Percentiles rank a stretch among this genome's conserved stretches.
Conservation (phyloP, 2,113 vertebrate species). For the Pica pica region DNA sequence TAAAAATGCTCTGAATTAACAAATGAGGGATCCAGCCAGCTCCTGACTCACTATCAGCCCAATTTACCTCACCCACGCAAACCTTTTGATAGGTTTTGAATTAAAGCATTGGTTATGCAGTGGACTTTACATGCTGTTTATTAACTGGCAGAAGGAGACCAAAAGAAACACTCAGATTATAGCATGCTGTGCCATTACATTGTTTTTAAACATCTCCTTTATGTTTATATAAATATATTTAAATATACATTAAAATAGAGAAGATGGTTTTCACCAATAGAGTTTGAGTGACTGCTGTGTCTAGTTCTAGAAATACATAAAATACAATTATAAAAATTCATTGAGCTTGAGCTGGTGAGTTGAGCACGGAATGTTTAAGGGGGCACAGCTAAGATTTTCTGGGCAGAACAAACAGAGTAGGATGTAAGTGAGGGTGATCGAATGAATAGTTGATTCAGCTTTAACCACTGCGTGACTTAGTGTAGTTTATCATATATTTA, state of each 20-base stretch:
- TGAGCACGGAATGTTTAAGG: not conserved
- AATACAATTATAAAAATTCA: not conserved
- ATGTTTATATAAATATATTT: conserved; percentile 36
- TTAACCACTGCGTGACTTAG: conserved; percentile 29
- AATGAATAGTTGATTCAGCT: conserved; percentile 39
- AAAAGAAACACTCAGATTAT: conserved; percentile 15
- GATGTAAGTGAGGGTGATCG: not conserved
- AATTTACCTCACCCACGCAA: conserved; percentile 44
- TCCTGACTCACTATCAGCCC: conserved; percentile 45
- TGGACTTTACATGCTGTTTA: conserved; percentile 37
- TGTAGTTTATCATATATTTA: conserved; percentile 4
- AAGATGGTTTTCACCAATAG: not conserved
- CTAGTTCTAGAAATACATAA: not conserved
- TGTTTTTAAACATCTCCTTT: conserved; percentile 34
- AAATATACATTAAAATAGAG: not conserved
- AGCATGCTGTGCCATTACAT: not conserved
- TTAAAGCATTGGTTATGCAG: conserved; percentile 23
- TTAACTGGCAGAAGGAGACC: conserved; percentile 17
- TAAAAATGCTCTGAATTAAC: conserved; percentile 42
- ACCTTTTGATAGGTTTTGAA: conserved; percentile 49
- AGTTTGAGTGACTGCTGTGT: not conserved
- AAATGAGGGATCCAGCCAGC: conserved; percentile 28
- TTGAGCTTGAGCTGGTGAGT: not conserved
- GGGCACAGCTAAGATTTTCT: not conserved
- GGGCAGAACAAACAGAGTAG: not conserved